Evolutionary conservation across 1,140 invertebrate genomes (phyloP).

Genomic region (Samia ricini): DNA sequence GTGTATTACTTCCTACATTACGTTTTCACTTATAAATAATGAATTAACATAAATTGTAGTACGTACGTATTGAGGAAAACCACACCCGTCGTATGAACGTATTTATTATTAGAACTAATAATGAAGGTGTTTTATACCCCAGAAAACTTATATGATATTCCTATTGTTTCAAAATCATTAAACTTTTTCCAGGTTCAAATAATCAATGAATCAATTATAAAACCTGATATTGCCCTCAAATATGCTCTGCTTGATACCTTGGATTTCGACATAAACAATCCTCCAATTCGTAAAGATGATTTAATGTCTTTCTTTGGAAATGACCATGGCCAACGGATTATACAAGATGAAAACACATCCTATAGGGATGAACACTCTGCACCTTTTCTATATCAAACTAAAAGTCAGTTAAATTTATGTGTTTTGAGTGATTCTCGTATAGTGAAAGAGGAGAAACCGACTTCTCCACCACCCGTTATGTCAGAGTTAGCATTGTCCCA

Average conservation of each 20-base stretch:
- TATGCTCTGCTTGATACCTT: constrained; percentile 78
- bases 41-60: not conserved
- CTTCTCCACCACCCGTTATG: constrained; percentile 53
- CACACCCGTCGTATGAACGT: not conserved
- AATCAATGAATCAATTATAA: constrained; percentile 86
- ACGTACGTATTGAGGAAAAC: not conserved
- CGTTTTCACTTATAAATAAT: not conserved
- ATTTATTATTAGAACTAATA: not conserved
- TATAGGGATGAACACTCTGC: constrained; percentile 88
- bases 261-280: constrained; percentile 64
- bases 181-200: constrained; percentile 75
- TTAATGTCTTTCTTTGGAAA: constrained; percentile 72
- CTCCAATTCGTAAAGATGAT: constrained; percentile 60
- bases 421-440: constrained; percentile 61
- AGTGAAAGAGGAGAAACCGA: constrained; percentile 39
- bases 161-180: not conserved
- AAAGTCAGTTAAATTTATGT: constrained; percentile 86
- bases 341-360: constrained; percentile 76
- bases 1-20: constrained; percentile 17
- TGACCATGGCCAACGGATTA: constrained; percentile 71
- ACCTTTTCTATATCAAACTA: constrained; percentile 88
- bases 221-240: constrained; percentile 84
- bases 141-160: no score
- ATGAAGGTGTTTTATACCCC: not conserved
- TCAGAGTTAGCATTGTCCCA: constrained; percentile 67